phyloP scores from a whole-genome alignment of 1,140 invertebrate species.

The Leguminivora glycinivorella region DNA sequence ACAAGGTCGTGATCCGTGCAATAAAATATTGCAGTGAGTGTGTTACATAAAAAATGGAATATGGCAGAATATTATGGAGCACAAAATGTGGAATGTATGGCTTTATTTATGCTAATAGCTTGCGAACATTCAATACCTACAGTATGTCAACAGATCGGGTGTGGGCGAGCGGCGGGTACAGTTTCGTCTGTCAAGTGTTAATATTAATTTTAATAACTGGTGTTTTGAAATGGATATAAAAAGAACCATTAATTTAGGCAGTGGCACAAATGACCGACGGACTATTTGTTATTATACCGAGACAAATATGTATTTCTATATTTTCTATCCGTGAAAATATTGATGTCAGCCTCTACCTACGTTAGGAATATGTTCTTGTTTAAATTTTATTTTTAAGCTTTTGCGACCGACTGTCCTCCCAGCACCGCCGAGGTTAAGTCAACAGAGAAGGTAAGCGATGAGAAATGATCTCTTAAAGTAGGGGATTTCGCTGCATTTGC shows the following conservation, averaged over 20 bases:
- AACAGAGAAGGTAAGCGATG: conserved; percentile 63
- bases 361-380: background rate
- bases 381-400: conserved; percentile 6
- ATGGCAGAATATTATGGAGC: conserved; percentile 8
- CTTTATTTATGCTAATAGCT: conserved; percentile 61
- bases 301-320: too few species aligned
- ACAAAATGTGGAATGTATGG: conserved; percentile 37
- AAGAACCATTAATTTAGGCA: too few species aligned
- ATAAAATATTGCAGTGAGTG: conserved; percentile 11
- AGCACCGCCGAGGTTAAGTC: conserved; percentile 54
- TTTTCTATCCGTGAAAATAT: too few species aligned
- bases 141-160: conserved; percentile 60
- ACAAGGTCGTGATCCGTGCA: background rate
- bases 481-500: conserved; percentile 60
- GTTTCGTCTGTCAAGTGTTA: conserved; percentile 31
- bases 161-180: conserved; percentile 49
- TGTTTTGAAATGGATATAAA: too few species aligned
- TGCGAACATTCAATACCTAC: conserved; percentile 51
- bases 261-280: too few species aligned
- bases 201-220: conserved; percentile 32
- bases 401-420: conserved; percentile 46
- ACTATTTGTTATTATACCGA: too few species aligned
- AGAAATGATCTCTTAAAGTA: conserved; percentile 68
- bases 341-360: too few species aligned
- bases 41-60: conserved; percentile 16